Base-by-base conservation (phyloP, 53 echinoderm and acorn worm genomes). In the Echinarachnius parma region DNA sequence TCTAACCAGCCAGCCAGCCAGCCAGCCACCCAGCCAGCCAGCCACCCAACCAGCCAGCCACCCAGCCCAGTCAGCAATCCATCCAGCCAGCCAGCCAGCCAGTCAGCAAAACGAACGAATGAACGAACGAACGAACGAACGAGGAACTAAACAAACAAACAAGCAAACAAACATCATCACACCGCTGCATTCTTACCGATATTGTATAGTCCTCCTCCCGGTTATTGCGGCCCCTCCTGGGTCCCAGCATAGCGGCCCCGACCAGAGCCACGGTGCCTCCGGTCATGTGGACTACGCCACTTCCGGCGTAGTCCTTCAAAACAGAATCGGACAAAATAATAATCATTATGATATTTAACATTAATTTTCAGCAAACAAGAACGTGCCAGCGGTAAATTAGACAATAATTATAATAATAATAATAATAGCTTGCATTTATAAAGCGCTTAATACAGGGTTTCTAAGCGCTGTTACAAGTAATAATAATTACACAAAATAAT, bases 221-320 rank as follows among this genome's bases (percentile, higher is more conserved):
- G 29, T 87, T 76, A 59, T 80, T 87, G 28, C 87, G 70, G 1
- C 87, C 92, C 4, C 64, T 62, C 31, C 87, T 77, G 0, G 92
- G 92, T 53, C 92, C 92, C 29, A 92, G 58, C 20, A 92, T 81
- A 2, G 75, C 74, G 5, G 92, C 92, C 9, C 92, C 92, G 9
- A 92, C 74, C 36, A 87, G 60, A 0, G 87, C 92, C 8, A 84
- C 87, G 20, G 66, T 81, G 16, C 92, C 92, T 3, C 92, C 92
- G 11, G 87, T 80, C 72, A 87, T 82, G 59, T 92, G 92, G 4
- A 92, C 92, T 11, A 92, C 92, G 3, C 87, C 92, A 45, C 92
- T 92, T 2, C 92, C 92, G 2, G 92, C 92, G 49, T 87, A 92
- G 53, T 92, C 92, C 92, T 92, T 21, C 20, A 60, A 60, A 60